A percentile compares a stretch with the other conserved stretches of the same genome.
Evolutionary conservation across 2,113 vertebrate genomes (phyloP).

Genomic region (Chaenogobius annularis): DNA sequence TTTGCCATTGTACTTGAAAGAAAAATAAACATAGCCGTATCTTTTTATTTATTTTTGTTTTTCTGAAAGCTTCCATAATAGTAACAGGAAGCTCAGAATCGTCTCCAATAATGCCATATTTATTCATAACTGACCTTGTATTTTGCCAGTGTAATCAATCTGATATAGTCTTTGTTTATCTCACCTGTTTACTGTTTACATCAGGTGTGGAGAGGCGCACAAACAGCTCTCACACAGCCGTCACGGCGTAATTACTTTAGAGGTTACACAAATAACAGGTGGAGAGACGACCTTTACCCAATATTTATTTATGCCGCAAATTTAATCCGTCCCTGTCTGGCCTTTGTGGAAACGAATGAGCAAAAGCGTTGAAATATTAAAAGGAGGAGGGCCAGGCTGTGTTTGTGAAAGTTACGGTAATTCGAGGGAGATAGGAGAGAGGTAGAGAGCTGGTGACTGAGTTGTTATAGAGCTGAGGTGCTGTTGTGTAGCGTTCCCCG

Average conservation of each 20-base stretch:
- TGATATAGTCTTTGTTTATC: constrained; percentile 45
- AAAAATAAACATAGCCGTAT: too few species aligned
- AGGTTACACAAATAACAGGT: constrained; percentile 78
- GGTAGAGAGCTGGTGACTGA: too few species aligned
- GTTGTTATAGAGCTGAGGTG: too few species aligned
- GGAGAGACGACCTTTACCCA: constrained; percentile 75
- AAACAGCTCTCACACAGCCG: constrained; percentile 63
- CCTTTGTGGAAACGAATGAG: constrained; percentile 62
- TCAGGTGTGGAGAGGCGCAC: constrained; percentile 50
- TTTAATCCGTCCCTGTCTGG: constrained; percentile 68
- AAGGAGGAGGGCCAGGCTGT: constrained; percentile 40
- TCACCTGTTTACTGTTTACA: constrained; percentile 52
- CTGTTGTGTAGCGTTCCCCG: too few species aligned
- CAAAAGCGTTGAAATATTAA: constrained; percentile 55
- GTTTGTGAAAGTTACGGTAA: too few species aligned
- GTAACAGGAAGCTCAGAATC: not conserved
- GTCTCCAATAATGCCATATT: not conserved
- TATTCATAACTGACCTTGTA: constrained; percentile 26
- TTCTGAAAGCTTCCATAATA: not conserved
- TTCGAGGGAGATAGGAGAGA: too few species aligned
- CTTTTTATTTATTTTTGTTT: too few species aligned
- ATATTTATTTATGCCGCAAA: constrained; percentile 76
- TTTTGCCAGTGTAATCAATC: constrained; percentile 14
- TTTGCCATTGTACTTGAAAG: too few species aligned
- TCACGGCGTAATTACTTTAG: constrained; percentile 74